Evolutionary conservation across 2,797 vertebrate genomes (phyloP).

Genomic region (Enteromius fasciolatus): DNA sequence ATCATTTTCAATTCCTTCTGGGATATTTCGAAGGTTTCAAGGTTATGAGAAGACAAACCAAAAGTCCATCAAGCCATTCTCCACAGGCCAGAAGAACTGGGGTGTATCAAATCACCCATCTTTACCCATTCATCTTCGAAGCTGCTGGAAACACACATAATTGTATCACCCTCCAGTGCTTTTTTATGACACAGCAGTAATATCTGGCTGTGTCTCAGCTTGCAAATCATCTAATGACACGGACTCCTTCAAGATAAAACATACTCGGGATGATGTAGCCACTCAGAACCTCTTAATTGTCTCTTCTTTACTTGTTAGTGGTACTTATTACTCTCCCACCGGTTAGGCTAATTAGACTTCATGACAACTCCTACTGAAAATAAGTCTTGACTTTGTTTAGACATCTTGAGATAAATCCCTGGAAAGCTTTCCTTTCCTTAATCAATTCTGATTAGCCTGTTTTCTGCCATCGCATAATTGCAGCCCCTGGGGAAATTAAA

Average conservation of each 20-base stretch:
- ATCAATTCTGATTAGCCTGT: conserved; percentile 53
- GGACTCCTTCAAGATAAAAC: conserved; percentile 24
- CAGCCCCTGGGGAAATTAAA: conserved; percentile 52
- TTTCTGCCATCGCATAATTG: conserved; percentile 53
- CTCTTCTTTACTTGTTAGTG: conserved; percentile 24
- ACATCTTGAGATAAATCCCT: conserved; percentile 48
- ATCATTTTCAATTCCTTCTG: neutral
- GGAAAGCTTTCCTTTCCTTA: conserved; percentile 49
- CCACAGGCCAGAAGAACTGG: neutral
- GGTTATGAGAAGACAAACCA: conserved; percentile 14
- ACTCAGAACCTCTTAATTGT: conserved; percentile 24
- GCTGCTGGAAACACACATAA: conserved; percentile 34
- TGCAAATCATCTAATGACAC: conserved; percentile 34
- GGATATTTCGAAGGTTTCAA: neutral
- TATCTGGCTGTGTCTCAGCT: conserved; percentile 6
- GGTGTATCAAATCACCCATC: conserved; percentile 1
- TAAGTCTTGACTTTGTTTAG: conserved; percentile 27
- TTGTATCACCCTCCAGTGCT: conserved; percentile 33
- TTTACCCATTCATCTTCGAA: conserved; percentile 36
- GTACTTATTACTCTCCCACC: conserved; percentile 33
- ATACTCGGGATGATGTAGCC: conserved; percentile 3
- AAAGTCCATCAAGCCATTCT: neutral
- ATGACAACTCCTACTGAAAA: conserved; percentile 33
- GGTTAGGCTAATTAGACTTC: conserved; percentile 26
- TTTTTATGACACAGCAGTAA: conserved; percentile 20